Evolutionary conservation across 2,888 invertebrate species (phyloP).

Genomic region (Homarus gammarus): DNA sequence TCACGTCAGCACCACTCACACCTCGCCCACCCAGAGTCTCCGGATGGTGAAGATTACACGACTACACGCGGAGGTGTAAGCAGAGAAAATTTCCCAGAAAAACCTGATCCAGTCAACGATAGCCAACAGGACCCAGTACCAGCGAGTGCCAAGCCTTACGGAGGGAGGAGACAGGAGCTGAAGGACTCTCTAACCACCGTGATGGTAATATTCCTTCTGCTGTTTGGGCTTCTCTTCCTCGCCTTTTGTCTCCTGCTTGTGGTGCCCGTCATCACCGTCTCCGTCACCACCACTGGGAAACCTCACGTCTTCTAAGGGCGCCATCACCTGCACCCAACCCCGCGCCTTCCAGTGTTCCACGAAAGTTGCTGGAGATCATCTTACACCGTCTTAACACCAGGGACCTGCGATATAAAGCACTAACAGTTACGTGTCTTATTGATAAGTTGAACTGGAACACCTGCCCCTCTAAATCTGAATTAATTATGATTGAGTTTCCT

Average conservation of each 20-base stretch:
- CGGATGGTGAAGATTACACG: not conserved
- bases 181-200: not conserved
- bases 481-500: not conserved
- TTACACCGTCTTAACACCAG: too few species aligned
- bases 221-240: conserved; percentile 31
- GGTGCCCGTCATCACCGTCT: conserved; percentile 48
- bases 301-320: conserved; percentile 23
- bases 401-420: too few species aligned
- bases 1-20: not conserved
- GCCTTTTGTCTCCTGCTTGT: conserved; percentile 39
- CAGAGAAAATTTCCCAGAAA: too few species aligned
- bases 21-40: not conserved
- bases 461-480: too few species aligned
- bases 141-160: not conserved
- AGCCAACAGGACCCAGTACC: not conserved
- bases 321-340: not conserved
- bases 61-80: not conserved
- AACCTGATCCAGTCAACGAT: not conserved
- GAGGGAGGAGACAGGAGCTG: not conserved
- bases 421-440: too few species aligned
- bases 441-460: too few species aligned
- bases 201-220: not conserved
- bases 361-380: too few species aligned
- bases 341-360: too few species aligned
- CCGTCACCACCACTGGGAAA: conserved; percentile 25